phyloP scores from a whole-genome alignment of 2,113 vertebrate species.

The Psophia crepitans region DNA sequence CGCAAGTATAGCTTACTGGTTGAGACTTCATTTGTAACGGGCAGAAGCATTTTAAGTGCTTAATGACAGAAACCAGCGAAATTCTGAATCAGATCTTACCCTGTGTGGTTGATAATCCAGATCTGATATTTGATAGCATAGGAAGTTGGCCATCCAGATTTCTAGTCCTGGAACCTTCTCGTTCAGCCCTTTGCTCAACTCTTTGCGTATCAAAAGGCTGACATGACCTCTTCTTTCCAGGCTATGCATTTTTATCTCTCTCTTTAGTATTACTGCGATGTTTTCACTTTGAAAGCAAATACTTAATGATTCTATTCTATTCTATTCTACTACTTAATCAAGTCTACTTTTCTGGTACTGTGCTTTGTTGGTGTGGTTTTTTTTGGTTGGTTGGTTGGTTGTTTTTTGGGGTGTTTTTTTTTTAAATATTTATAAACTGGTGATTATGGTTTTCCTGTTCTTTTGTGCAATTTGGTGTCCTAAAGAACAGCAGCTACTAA shows the following conservation, averaged over 20 bases:
- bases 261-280: background rate
- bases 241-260: background rate
- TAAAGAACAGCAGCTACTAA: background rate
- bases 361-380: too few relatives aligned
- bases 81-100: background rate
- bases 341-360: background rate
- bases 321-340: too few relatives aligned
- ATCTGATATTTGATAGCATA: background rate
- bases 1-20: fast-evolving
- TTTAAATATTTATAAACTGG: background rate
- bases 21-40: background rate
- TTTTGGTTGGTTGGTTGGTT: too few relatives aligned
- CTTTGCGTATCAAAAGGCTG: background rate
- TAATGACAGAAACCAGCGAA: background rate
- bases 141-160: background rate
- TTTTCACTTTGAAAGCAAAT: background rate
- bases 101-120: background rate
- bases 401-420: too few relatives aligned
- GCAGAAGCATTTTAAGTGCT: background rate
- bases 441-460: background rate
- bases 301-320: too few relatives aligned
- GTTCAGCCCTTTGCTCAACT: background rate
- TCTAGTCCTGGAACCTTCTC: background rate
- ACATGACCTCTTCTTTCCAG: background rate
- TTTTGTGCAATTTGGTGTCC: background rate